Evolutionary conservation across 2,888 invertebrate species (phyloP), one percentile per base, ranked within the genome.

Genomic region (Lepidochitona cinerea): DNA sequence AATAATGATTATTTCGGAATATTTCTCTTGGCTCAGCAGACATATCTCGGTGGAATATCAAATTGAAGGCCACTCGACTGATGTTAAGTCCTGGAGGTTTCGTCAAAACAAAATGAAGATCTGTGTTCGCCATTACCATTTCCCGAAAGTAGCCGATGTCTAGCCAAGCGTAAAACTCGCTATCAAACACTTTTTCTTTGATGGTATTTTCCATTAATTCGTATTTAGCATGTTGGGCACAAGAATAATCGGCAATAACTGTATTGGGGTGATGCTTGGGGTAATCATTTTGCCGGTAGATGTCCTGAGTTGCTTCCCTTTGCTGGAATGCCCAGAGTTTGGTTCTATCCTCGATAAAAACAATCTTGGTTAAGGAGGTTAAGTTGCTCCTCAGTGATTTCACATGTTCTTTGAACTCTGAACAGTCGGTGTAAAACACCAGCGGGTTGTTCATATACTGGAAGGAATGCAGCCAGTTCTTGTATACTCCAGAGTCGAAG

Each of bases 141-240:
- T 73, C 33, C 32, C 75, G 65, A 37, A 75, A 73, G 59, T 74
- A 68, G 3, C 75, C 75, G 5, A 75, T 53, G 52, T 75, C 75
- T n/a, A 73, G 14, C 75, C 75, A 75, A 26, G 66, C 59, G 37
- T 75, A 65, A 41, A 70, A 68, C 7, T 67, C 29, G 26, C 66
- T 65, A 6, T 29, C 37, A 37, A 67, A 73, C 12, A 33, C 32
- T 0, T 73, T 72, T 26, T 70, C 36, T 29, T 70, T 32, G 35
- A 68, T 67, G n/a, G 68, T 70, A 14, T 74, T 32, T 37, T 52
- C 36, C 14, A 75, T 33, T 7, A 66, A 32, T 41, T 69, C 73
- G 54, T 73, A 75, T 49, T 75, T 75, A 1, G 73, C 67, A 32
- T 75, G 75, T 65, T 53, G 41, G 14, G 65, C 68, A 37, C 70